Evolutionary conservation across 2,113 vertebrate genomes (phyloP), one percentile per base, ranked within the genome.

Genomic region (Willisornis vidua): DNA sequence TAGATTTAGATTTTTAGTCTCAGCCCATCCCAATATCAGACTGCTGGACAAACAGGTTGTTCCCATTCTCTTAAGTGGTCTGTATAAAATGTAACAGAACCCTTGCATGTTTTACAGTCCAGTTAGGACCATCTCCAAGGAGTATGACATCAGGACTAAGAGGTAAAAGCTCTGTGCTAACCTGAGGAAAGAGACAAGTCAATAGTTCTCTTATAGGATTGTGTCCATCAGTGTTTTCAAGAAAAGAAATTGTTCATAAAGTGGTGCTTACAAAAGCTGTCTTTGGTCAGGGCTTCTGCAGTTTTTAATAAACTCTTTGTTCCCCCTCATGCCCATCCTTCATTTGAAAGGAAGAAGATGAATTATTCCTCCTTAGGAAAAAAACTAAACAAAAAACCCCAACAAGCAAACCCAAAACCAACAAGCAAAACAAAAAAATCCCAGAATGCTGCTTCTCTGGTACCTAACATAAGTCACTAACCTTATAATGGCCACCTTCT

Each of bases 401-500:
- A 43, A 43, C 19, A n/a, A 57, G 14, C 33, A 14, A n/a, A 14
- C 31, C 11, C 31, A 12, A 13, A 57, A 33, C 22, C 12, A 17
- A 24, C 35, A 33, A 55, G 13, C 8, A 19, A 23, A 39, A 2
- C 7, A 31, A 46, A 20, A 37, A 37, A 3, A 17, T 8, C 10
- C 17, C 9, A 23, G 24, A n/a, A 43, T 31, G 18, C 5, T 61
- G 51, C 23, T 43, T 75, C 13, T 4, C 1, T 73, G 10, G 2
- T 10, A 37, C 7, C 26, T 37, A 39, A 68, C 8, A 1, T 1
- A 65, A 78, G 2, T 9, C 5, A 88, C 96, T 23, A 37, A 99
- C 98, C 98, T 99, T 99, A 48, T 97, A 99, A 94, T 96, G 97
- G 22, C 98, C 98, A 71, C 98, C 98, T 17, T 90, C 71, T 35